Evolutionary conservation across 2,797 vertebrate genomes (phyloP), one percentile per base, ranked within the genome.

Genomic region (Cryptoblepharus egeriae): DNA sequence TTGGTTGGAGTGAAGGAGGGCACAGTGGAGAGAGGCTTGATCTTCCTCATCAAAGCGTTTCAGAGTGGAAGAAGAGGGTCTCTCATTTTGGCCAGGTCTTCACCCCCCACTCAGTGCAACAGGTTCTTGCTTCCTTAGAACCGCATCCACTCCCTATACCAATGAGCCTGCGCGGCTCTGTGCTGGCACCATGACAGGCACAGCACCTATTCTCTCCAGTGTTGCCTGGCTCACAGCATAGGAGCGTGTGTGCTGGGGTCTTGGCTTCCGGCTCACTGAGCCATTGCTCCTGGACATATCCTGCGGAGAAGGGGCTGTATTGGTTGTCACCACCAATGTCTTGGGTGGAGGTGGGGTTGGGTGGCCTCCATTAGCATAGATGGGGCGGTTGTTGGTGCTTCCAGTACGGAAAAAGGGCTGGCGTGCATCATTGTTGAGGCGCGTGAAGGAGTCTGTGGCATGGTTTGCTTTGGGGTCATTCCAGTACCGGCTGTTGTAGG

Each of bases 401-500:
- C 94, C 96, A 0, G 96, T 95, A 22, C 95, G 94, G 52, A 97
- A 96, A 92, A 98, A 97, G 93, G 97, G 96, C 91, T 98, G 98
- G 32, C 95, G 96, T 24, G 96, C 94, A 68, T 98, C 97, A 0
- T 91, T 95, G 82, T 97, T 97, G 92, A 98, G 98, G 89, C 96
- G 97, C 55, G 95, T 97, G 91, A 98, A 97, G 15, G 98, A 97
- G 95, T 97, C 97, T 65, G 96, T 96, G 92, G 96, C 95, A 0
- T 97, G 96, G 79, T 96, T 98, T 86, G 96, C 95, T 94, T 98
- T 98, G 69, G 97, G 96, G 85, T 97, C 97, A 26, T 97, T 97
- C 99, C 99, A 99, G 95, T 98, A 99, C 88, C 97, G 98, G 89
- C 98, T 99, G 95, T 98, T 99, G 95, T 97, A 99, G 74, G 98